Percentiles rank a stretch among this genome's conserved stretches.
Conservation (phyloP, 2,113 vertebrate species). For the Ammodytes marinus region DNA sequence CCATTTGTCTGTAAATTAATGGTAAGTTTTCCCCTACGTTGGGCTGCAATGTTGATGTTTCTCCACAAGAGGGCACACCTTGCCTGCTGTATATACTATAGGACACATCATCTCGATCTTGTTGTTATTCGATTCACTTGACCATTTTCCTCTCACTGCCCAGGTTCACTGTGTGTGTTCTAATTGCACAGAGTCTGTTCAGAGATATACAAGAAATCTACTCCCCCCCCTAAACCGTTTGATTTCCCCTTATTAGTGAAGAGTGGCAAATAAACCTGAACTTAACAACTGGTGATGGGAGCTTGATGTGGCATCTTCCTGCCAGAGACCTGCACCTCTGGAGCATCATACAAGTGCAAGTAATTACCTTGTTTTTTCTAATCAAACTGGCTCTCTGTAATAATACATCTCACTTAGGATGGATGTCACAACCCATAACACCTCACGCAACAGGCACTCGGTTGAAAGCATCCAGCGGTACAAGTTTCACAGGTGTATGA, state of each 20-base stretch:
- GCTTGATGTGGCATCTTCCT: slow-evolving; percentile 24
- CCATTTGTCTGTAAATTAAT: background rate
- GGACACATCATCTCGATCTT: too few species aligned
- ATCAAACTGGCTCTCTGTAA: slow-evolving; percentile 65
- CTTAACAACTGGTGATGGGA: slow-evolving; percentile 27
- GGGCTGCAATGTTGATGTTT: slow-evolving; percentile 37
- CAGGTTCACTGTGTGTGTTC: background rate
- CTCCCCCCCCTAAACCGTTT: background rate
- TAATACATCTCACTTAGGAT: slow-evolving; percentile 76
- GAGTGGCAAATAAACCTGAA: background rate
- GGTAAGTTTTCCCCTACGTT: background rate
- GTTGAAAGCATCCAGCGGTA: slow-evolving; percentile 43
- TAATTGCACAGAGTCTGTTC: background rate
- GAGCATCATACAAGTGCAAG: slow-evolving; percentile 31
- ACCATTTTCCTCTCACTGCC: background rate
- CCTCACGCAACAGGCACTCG: slow-evolving; percentile 35
- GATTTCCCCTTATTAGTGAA: too few species aligned
- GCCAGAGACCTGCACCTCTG: slow-evolving; percentile 33
- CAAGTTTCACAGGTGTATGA: slow-evolving; percentile 33
- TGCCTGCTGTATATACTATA: background rate
- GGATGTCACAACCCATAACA: slow-evolving; percentile 60
- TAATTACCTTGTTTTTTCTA: slow-evolving; percentile 63
- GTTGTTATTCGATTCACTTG: too few species aligned
- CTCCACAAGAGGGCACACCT: slow-evolving; percentile 67
- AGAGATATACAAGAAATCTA: background rate